Evolutionary conservation across 2,888 invertebrate species (phyloP), one percentile per base, ranked within the genome.

Genomic region (Lycaena phlaeas): DNA sequence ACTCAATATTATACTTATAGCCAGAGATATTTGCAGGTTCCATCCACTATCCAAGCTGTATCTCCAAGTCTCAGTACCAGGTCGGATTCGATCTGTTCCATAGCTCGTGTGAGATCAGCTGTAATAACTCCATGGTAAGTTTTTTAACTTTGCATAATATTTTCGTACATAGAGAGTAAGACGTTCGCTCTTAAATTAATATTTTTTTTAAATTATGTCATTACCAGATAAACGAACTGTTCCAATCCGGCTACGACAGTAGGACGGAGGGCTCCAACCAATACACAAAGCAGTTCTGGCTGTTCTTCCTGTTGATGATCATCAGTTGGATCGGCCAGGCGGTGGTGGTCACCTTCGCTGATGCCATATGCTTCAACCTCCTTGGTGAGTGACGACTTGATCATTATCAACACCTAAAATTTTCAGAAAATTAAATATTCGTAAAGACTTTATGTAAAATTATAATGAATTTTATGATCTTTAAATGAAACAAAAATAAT

Each of bases 291-390:
- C 89, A 91, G 56, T 96, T 96, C 63, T 93, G 94, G 90, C 62
- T 92, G 49, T 93, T 96, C 59, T 89, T 95, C 49, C 56, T 88
- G 14, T 77, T 94, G 41, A 89, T 94, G 69, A 86, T 93, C n/a
- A 56, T 92, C 7, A 92, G 91, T 43, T 96, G 95, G 92, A 76
- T 92, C 14, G 91, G 92, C 2, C 94, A 95, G 87, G 92, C 95
- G 0, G 92, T 96, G 0, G 91, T 93, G 2, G 92, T 95, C 11
- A 94, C 93, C 48, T 88, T 97, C 40, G 92, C 92, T 1, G 97
- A 97, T 79, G 92, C 96, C 0, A 93, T 96, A 46, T 95, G 95
- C 62, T 95, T 96, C 67, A 89, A 92, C 58, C 79, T 93, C 38
- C 81, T 97, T 14, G 95, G 93, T 89, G 69, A 68, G 70, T 41